These are phyloP conservation scores for Lysiphlebus fabarum DNA, from an alignment of 1,140 invertebrate species.

Conservation along the genomic window DNA sequence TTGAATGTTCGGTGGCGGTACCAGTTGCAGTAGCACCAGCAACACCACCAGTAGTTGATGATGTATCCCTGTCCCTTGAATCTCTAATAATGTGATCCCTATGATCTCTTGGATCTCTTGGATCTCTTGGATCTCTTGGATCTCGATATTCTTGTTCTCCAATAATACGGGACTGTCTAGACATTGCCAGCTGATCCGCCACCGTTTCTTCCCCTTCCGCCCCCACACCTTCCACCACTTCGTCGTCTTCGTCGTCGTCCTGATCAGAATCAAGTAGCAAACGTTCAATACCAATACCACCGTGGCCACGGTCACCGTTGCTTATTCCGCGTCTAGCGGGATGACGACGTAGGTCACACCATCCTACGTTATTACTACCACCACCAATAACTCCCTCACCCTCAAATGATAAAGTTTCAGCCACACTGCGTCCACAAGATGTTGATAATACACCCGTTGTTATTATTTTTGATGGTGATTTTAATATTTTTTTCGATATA, in stretches of 20 bases:
- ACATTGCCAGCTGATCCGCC: constrained; percentile 41
- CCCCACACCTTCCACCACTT: constrained; percentile 17
- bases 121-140: constrained; percentile 30
- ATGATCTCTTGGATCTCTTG: constrained; percentile 34
- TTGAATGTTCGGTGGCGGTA: constrained; percentile 2
- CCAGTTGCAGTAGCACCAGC: neutral
- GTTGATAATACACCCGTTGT: constrained; percentile 36
- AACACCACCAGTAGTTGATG: too few species aligned
- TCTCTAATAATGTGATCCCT: constrained; percentile 30
- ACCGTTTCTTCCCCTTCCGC: constrained; percentile 33
- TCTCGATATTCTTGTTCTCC: constrained; percentile 27
- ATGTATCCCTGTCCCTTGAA: constrained; percentile 26
- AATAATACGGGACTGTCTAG: constrained; percentile 37
- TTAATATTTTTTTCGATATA: neutral
- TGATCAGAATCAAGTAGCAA: constrained; percentile 51
- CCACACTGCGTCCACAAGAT: constrained; percentile 24
- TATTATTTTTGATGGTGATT: constrained; percentile 41
- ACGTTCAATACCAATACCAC: constrained; percentile 43
- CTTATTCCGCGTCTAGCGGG: constrained; percentile 43
- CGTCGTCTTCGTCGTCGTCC: constrained; percentile 35
- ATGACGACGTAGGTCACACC: constrained; percentile 50
- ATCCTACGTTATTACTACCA: constrained; percentile 33
- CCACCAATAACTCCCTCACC: constrained; percentile 31
- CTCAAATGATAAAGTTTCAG: constrained; percentile 35
- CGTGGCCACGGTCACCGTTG: constrained; percentile 30